Evolutionary conservation across 2,888 invertebrate species (phyloP), one percentile per base, ranked within the genome.

Genomic region (Eupithecia exiguata): DNA sequence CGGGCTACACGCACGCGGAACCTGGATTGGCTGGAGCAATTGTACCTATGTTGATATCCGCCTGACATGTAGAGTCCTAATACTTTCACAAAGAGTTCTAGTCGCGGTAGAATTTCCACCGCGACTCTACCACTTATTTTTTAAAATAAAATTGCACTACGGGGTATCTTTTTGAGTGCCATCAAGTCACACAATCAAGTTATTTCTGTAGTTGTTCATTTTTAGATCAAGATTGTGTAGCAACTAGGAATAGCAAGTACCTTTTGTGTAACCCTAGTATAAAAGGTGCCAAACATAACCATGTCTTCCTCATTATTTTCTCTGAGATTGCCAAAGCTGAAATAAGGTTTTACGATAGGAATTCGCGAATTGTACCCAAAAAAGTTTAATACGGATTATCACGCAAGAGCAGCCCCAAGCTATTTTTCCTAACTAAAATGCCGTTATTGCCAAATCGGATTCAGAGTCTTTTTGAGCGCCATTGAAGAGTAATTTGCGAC

Each of bases 351-450:
- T 74, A 75, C 77, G 76, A 75, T 76, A 72, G 74, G 75, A 79
- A 73, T 75, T 69, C 46, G 77, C 72, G 78, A 74, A 79, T 78
- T 77, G 74, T 78, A 75, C 76, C 78, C 74, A 74, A 80, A 80
- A 74, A 79, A 78, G 78, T 80, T 80, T 79, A 79, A 79, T 79
- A 78, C 75, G 78, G 80, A 80, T 80, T 80, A 80, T 79, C 77
- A 78, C 80, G 78, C 78, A 70, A 79, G 79, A 77, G 69, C 74
- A 78, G 77, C 74, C 76, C 76, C 75, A 76, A 73, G 78, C 71
- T 72, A 75, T 74, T 77, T 77, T 74, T 78, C 74, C 68, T 76
- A 75, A 76, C 73, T 77, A 71, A 75, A 80, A 70, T 74, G 66
- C 69, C 70, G 69, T 77, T 77, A 74, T 77, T 78, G 73, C 68